Conservation (phyloP, 2,888 invertebrate species). For the Dysmachus trigonus region DNA sequence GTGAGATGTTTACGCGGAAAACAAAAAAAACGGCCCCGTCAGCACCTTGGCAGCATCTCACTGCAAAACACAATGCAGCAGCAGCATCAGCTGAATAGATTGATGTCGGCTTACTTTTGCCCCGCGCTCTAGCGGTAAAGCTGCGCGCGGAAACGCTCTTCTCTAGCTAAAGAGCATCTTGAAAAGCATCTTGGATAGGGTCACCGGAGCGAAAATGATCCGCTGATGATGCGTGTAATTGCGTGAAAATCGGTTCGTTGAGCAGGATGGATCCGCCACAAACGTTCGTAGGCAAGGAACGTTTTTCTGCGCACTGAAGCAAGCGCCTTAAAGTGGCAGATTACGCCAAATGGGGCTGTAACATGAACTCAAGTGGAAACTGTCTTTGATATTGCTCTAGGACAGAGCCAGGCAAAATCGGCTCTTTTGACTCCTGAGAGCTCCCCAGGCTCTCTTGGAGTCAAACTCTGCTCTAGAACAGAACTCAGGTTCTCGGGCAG, state of each 20-base stretch:
- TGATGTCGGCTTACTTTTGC: background rate
- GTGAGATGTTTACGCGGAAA: background rate
- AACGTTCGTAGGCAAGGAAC: background rate
- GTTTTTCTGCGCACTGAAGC: background rate
- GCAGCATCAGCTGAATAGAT: background rate
- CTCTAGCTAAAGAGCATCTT: background rate
- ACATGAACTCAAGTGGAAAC: background rate
- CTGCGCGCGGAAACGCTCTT: background rate
- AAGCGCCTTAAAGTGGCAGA: background rate
- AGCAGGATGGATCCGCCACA: background rate
- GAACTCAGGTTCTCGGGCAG: too few relatives aligned
- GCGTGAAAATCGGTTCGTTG: background rate
- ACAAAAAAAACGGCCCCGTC: background rate
- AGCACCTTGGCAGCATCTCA: background rate
- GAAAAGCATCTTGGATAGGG: background rate
- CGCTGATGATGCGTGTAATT: constrained; percentile 17
- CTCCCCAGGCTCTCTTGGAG: too few relatives aligned
- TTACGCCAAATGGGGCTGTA: background rate
- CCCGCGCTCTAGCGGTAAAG: background rate
- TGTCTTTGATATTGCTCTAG: background rate
- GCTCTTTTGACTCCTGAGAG: too few relatives aligned
- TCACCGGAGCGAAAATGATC: background rate
- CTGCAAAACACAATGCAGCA: background rate
- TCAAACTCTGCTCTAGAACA: too few relatives aligned
- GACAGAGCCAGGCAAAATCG: too few relatives aligned